Evolutionary conservation across 2,113 vertebrate genomes (phyloP), one percentile per base, ranked within the genome.

Genomic region (Trematocara macrostoma): DNA sequence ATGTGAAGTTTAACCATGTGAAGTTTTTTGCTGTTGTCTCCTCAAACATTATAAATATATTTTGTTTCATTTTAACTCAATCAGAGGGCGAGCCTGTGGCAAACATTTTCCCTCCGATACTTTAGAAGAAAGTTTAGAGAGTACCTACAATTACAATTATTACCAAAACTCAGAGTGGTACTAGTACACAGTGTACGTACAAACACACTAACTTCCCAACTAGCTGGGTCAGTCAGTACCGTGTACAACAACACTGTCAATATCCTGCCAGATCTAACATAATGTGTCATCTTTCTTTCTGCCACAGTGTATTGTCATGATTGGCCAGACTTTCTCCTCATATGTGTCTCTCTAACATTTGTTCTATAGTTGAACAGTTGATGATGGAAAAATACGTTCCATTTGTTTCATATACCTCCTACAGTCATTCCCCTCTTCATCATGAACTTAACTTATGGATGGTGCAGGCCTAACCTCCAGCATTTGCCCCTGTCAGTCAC

Each of bases 401-500:
- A 38, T 82, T 86, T 47, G 35, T 81, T 87, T 86, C 91, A 88
- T 84, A 81, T 59, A 51, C 81, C 82, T 74, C 81, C 89, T 84
- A 61, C 20, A 82, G 78, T 84, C 67, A 79, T 83, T 84, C 71
- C 89, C 79, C 56, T 91, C 86, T 86, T 82, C 64, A 47, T 56
- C 67, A 51, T 76, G 86, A 86, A 64, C 90, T 87, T 91, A 93
- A 92, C 89, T 93, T 95, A 95, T 94, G 92, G 93, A 95, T 91
- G 84, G 91, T 84, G 82, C 89, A 88, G 91, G 86, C 91, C 93
- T 84, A 85, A 93, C 92, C 85, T 90, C 85, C 80, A 94, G 81
- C 96, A 97, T 92, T 90, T 97, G 96, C 90, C 93, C 94, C 95
- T 96, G 96, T 96, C 96, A 96, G 85, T 97, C 96, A 96, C 47